A percentile compares a stretch with the other conserved stretches of the same genome.
Evolutionary conservation across 2,797 vertebrate genomes (phyloP).

Genomic region (Pterois miles): DNA sequence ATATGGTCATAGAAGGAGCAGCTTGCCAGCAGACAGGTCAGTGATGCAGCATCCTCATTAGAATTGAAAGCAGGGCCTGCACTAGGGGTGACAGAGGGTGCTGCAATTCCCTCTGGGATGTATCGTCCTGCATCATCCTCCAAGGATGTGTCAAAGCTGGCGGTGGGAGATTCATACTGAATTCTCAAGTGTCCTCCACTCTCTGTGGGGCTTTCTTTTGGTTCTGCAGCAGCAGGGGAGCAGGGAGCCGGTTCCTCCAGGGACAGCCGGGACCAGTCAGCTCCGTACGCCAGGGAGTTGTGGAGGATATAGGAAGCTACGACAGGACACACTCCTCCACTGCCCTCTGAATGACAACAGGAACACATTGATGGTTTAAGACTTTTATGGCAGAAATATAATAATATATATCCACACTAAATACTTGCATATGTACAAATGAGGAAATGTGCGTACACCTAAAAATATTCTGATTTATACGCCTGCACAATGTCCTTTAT

Average conservation of each 20-base stretch:
- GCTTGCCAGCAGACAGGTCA: constrained; percentile 87
- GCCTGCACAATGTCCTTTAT: neutral
- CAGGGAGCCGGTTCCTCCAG: constrained; percentile 60
- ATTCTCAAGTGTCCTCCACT: constrained; percentile 81
- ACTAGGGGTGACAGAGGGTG: neutral
- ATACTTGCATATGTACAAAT: rapidly evolving
- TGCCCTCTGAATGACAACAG: constrained; percentile 73
- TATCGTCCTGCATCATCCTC: constrained; percentile 82
- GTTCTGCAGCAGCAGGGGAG: constrained; percentile 56
- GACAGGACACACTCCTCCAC: constrained; percentile 77
- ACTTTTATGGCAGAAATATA: neutral
- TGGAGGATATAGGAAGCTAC: constrained; percentile 88
- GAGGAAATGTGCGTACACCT: rapidly evolving
- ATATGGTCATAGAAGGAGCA: constrained; percentile 96
- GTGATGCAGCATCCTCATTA: constrained; percentile 5
- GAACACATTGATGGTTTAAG: neutral
- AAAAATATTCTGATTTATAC: neutral
- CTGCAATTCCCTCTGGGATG: constrained; percentile 44
- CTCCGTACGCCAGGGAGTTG: constrained; percentile 93
- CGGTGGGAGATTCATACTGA: constrained; percentile 86
- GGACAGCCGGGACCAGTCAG: constrained; percentile 91
- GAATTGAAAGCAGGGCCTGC: neutral
- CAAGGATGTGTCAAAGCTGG: constrained; percentile 83
- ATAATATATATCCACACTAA: neutral
- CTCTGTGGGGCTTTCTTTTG: constrained; percentile 59